Conservation (phyloP, 2,113 vertebrate genomes). For the Nestor notabilis region DNA sequence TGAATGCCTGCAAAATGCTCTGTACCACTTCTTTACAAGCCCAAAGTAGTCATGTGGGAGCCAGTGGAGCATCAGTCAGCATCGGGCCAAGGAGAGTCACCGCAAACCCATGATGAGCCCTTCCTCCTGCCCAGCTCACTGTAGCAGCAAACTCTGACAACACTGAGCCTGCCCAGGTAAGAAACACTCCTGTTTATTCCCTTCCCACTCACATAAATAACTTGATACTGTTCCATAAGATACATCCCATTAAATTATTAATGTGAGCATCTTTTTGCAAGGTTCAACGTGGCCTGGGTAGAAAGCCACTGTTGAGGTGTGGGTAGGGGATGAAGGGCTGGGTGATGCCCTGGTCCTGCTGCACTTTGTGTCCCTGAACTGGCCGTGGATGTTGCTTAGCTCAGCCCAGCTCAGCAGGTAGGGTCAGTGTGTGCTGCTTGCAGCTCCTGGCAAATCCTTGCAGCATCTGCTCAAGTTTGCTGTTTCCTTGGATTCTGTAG, state of each 20-base stretch:
- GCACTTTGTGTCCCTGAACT: background rate
- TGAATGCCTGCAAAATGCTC: background rate
- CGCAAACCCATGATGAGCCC: background rate
- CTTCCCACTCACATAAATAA: background rate
- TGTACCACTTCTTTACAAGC: rapidly evolving
- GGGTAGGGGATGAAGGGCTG: background rate
- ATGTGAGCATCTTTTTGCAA: background rate
- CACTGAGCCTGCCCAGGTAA: background rate
- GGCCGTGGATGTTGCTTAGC: background rate
- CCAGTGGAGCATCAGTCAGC: background rate
- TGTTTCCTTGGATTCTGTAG: rapidly evolving
- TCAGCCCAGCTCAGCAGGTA: background rate
- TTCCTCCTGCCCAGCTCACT: background rate
- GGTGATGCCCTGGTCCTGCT: background rate
- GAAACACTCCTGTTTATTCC: background rate
- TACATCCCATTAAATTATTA: no score
- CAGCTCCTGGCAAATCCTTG: background rate
- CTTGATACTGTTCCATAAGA: rapidly evolving
- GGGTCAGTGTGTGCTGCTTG: rapidly evolving
- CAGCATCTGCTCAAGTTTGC: rapidly evolving
- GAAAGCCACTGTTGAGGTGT: rapidly evolving
- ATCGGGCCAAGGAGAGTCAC: background rate
- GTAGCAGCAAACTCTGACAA: rapidly evolving
- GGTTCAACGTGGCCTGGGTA: background rate
- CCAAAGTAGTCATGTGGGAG: background rate